These are phyloP conservation scores for Drosophila ohnishii DNA, from an alignment of 1,140 invertebrate species.

Conservation along the genomic window DNA sequence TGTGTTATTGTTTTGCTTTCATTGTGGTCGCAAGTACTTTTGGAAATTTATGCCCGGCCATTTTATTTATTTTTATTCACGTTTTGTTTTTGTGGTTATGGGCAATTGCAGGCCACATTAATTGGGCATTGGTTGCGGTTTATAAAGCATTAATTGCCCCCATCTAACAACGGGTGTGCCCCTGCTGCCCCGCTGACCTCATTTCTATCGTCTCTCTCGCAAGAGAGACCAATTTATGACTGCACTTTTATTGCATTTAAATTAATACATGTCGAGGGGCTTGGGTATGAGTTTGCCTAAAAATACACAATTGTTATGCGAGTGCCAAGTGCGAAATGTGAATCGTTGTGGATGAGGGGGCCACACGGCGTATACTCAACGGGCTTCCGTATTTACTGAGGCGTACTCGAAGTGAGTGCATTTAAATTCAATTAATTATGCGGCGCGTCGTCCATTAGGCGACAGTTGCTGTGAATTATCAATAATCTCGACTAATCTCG, in stretches of 20 bases:
- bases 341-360: conserved; percentile 3
- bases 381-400: conserved; percentile 54
- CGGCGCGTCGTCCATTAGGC: conserved; percentile 61
- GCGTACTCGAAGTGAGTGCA: conserved; percentile 55
- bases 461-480: conserved; percentile 72
- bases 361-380: conserved; percentile 42
- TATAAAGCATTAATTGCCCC: conserved; percentile 58
- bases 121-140: conserved; percentile 61
- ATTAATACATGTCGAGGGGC: conserved; percentile 39
- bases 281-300: conserved; percentile 29
- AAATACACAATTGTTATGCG: conserved; percentile 47
- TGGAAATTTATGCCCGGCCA: conserved; percentile 45
- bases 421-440: conserved; percentile 77
- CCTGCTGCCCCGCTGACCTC: conserved; percentile 10
- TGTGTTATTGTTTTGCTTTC: conserved; percentile 29
- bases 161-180: conserved; percentile 21
- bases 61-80: conserved; percentile 44
- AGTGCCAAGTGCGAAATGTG: conserved; percentile 45
- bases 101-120: conserved; percentile 63
- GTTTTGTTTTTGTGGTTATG: conserved; percentile 36
- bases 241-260: conserved; percentile 60
- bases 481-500: conserved; percentile 71
- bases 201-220: neutral
- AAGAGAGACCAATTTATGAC: conserved; percentile 29
- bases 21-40: conserved; percentile 52